These are phyloP conservation scores for Halocynthia roretzi DNA, from an alignment of 23 tunicate genomes.

Conservation along the genomic window DNA sequence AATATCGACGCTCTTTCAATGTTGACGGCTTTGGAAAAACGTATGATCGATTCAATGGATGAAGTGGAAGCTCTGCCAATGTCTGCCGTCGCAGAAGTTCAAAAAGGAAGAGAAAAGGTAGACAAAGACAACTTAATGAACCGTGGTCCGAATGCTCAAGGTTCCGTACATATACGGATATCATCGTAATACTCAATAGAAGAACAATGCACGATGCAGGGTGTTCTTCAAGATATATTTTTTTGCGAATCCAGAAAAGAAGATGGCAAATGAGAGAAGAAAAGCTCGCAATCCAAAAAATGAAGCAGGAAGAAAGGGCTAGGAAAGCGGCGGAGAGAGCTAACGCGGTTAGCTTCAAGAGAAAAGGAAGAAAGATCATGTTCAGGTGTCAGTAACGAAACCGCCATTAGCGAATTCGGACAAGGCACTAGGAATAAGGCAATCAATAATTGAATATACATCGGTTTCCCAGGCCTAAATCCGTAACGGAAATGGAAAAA, in stretches of 20 bases:
- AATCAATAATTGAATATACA: too few species aligned
- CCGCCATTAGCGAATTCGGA: neutral
- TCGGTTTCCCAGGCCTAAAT: too few species aligned
- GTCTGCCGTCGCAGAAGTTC: slow-evolving; percentile 44
- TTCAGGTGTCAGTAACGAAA: slow-evolving; percentile 29
- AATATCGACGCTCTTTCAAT: slow-evolving; percentile 66
- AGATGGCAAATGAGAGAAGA: slow-evolving; percentile 47
- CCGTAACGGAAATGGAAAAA: too few species aligned
- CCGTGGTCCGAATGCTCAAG: too few species aligned
- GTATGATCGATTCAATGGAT: slow-evolving; percentile 53
- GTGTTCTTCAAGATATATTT: neutral
- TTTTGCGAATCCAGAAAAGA: slow-evolving; percentile 25
- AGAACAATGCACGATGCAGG: too few species aligned
- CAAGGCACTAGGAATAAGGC: too few species aligned
- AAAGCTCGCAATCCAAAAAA: slow-evolving; percentile 36
- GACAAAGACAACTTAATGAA: too few species aligned
- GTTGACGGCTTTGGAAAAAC: slow-evolving; percentile 67
- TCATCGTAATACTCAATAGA: too few species aligned
- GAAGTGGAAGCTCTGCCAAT: slow-evolving; percentile 53
- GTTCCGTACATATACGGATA: too few species aligned
- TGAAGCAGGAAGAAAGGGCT: slow-evolving; percentile 64
- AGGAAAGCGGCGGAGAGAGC: slow-evolving; percentile 57
- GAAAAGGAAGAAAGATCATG: slow-evolving; percentile 49
- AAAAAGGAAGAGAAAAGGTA: slow-evolving; percentile 59
- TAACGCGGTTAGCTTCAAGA: slow-evolving; percentile 36